Evolutionary conservation across 2,888 invertebrate species (phyloP).

Genomic region (Andrena hattorfiana): DNA sequence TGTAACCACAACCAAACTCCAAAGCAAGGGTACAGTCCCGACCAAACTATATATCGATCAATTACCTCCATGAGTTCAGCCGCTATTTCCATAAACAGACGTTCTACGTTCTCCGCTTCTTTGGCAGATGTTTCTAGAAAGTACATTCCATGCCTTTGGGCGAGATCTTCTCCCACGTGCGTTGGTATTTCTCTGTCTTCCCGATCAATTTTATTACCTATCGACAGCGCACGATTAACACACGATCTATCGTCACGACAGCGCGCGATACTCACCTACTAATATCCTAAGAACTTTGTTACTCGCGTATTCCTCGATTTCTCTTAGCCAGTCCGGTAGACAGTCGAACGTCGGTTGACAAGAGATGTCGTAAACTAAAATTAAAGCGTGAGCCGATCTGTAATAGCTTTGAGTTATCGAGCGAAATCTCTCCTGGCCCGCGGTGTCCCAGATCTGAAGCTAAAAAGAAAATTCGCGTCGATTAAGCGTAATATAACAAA

Average conservation of each 20-base stretch:
- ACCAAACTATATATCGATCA: constrained; percentile 13
- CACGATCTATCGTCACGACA: neutral
- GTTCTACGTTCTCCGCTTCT: constrained; percentile 98
- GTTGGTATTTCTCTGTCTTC: constrained; percentile 98
- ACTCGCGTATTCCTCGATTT: constrained; percentile 99
- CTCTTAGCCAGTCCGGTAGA: constrained; percentile 97
- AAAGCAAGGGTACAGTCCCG: constrained; percentile 4
- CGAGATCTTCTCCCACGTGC: constrained; percentile 98
- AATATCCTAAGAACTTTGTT: constrained; percentile 97
- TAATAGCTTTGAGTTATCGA: constrained; percentile 99
- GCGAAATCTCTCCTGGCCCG: constrained; percentile 98
- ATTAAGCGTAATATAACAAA: constrained; percentile 7
- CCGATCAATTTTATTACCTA: constrained; percentile 98
- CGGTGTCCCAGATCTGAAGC: constrained; percentile 99
- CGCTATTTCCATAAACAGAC: constrained; percentile 98
- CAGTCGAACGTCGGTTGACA: constrained; percentile 99
- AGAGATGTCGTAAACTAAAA: constrained; percentile 98
- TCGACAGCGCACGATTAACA: neutral
- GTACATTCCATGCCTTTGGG: constrained; percentile 98
- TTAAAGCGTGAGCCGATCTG: constrained; percentile 98
- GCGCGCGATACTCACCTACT: constrained; percentile 90
- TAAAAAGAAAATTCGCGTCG: constrained; percentile 83
- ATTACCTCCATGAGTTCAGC: constrained; percentile 94
- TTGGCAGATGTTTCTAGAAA: constrained; percentile 99
- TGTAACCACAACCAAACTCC: constrained; percentile 12